Base-by-base conservation (phyloP, 2,888 invertebrate species). In the Mesorhabditis belari region DNA sequence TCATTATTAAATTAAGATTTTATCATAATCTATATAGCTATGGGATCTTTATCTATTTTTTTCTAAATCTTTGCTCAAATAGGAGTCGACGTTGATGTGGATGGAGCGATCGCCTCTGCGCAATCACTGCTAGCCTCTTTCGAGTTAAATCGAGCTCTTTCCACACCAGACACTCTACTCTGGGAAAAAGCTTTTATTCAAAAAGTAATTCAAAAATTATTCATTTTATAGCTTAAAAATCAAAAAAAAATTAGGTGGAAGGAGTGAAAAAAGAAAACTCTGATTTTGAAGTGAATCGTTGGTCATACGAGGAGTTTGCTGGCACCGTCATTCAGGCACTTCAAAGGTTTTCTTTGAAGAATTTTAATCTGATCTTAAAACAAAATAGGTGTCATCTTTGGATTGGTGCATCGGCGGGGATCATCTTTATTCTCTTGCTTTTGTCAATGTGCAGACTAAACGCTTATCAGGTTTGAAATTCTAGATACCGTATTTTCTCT, bases 61-160 rank as follows among this genome's bases (percentile, higher is more conserved):
- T n/a, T 9, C 21, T 12, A n/a, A 9, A 12, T n/a, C 6, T 27
- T 54, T 17, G 55, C 26, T 57, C 6, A 5, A 57, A 57, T 9
- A 65, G 70, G 75, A 23, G 73, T 74, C 1, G 72, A 73, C 25
- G 69, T 66, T 5, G 76, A 76, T 57, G 61, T 71, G 19, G 76
- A 76, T 59, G 74, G 73, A 6, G 70, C 73, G 2, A 69, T 78
- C 23, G 62, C 73, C 6, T 64, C 70, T 28, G 76, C 77, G 3
- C 66, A 69, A 17, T 67, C 76, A 5, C 62, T 78, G 5, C 49
- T 73, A 52, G 65, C 73, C 66, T 68, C 63, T 19, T 74, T 77
- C 59, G 66, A 68, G 27, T 49, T 78, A 58, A 66, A 68, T 19
- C 62, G 65, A 5, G 71, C 73, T 21, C 54, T 76, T 27, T 63